phyloP scores from a whole-genome alignment of 2,888 invertebrate species.

The Amphipoea oculea region DNA sequence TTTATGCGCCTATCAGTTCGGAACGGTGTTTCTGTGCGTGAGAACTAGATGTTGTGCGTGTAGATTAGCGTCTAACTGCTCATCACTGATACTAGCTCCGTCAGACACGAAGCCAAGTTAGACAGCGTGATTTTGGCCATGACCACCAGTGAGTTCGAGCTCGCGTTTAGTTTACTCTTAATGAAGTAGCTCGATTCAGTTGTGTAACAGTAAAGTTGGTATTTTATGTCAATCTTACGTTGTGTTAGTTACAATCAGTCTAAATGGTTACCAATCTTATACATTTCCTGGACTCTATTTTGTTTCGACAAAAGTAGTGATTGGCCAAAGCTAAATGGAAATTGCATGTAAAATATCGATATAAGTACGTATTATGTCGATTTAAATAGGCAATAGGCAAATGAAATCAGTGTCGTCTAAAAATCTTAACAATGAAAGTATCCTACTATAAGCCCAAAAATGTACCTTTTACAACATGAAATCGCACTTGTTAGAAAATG shows the following conservation, averaged over 20 bases:
- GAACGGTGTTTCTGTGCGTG: too few relatives aligned
- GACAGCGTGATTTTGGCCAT: too few relatives aligned
- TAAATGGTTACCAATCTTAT: background rate
- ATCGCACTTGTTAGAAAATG: background rate
- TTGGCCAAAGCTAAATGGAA: background rate
- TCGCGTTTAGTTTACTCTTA: too few relatives aligned
- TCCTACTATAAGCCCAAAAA: background rate
- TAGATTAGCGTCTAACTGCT: too few relatives aligned
- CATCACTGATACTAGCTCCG: too few relatives aligned
- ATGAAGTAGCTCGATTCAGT: slow-evolving; percentile 31
- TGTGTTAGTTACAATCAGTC: background rate
- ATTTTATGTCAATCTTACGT: slow-evolving; percentile 17
- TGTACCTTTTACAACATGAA: background rate
- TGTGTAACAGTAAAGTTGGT: slow-evolving; percentile 24
- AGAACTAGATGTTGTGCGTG: too few relatives aligned
- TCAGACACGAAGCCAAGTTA: too few relatives aligned
- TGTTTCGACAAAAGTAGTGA: background rate
- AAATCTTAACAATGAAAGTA: background rate
- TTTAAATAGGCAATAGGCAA: background rate
- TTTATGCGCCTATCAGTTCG: too few relatives aligned
- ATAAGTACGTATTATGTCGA: background rate
- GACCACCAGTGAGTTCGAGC: too few relatives aligned
- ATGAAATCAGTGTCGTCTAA: background rate
- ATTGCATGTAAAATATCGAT: background rate
- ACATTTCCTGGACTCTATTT: background rate